Conservation (phyloP, 2,113 vertebrate species). For the Sardina pilchardus region DNA sequence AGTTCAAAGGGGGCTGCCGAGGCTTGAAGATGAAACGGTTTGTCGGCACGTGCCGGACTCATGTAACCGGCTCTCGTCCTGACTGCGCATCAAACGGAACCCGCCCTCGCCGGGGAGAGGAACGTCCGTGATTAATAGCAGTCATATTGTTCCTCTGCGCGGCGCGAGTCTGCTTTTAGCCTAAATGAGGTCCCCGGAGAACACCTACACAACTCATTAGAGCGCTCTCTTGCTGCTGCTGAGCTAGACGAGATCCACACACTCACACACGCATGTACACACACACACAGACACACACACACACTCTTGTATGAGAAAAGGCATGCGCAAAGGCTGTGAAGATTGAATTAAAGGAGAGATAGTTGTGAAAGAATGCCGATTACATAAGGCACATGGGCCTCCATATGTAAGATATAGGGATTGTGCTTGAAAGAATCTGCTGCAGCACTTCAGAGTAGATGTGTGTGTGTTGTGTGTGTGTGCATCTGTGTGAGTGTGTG, state of each 20-base stretch:
- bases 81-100: background rate
- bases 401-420: background rate
- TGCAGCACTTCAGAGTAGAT: background rate
- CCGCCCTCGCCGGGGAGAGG: background rate
- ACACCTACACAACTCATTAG: conserved; percentile 33
- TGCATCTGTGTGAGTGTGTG: background rate
- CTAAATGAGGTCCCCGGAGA: conserved; percentile 66
- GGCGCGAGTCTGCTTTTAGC: conserved; percentile 33
- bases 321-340: background rate
- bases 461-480: conserved; percentile 7
- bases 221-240: background rate
- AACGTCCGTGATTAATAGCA: conserved; percentile 25
- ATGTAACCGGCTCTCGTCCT: background rate
- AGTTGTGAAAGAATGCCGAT: background rate
- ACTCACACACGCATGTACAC: background rate
- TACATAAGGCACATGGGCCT: background rate
- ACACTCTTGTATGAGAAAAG: background rate
- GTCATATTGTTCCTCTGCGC: conserved; percentile 31
- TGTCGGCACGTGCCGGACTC: background rate
- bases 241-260: background rate
- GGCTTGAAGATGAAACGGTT: background rate
- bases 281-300: background rate
- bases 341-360: background rate
- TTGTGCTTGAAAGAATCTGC: background rate
- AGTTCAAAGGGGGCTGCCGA: background rate